These are phyloP conservation scores for Eutrigla gurnardus DNA, from an alignment of 2,797 vertebrate genomes.

Conservation along the genomic window DNA sequence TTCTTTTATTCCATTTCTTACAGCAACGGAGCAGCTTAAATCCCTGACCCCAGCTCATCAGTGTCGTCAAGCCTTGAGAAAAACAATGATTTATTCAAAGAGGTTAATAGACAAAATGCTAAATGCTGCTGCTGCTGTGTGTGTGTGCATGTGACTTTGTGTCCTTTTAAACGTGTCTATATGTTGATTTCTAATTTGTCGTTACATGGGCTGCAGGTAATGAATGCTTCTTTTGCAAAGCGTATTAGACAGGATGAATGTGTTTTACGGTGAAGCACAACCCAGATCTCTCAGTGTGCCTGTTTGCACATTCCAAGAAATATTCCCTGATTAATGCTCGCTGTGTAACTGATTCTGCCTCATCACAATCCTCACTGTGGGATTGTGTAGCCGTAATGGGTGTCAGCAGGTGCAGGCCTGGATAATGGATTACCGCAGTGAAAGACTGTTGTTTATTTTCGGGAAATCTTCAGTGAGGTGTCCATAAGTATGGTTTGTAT, in stretches of 20 bases:
- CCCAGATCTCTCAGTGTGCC: conserved; percentile 12
- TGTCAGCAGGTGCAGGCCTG: conserved; percentile 10
- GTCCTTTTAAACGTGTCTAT: conserved; percentile 9
- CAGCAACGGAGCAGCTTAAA: conserved; percentile 28
- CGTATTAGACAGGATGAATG: conserved; percentile 19
- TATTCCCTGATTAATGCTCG: conserved; percentile 37
- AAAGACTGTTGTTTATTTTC: conserved; percentile 17
- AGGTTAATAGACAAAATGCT: conserved; percentile 10
- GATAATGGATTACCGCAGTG: background rate
- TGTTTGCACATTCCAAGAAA: conserved; percentile 31
- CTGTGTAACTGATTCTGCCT: conserved; percentile 24
- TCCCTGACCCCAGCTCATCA: conserved; percentile 12
- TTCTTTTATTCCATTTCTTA: background rate
- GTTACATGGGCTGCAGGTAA: background rate
- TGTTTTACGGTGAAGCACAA: conserved; percentile 27
- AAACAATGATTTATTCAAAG: conserved; percentile 28
- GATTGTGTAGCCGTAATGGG: background rate
- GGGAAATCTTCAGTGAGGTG: background rate
- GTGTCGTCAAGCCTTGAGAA: conserved; percentile 32
- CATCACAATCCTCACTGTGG: background rate
- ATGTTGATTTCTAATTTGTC: conserved; percentile 39
- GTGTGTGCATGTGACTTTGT: background rate
- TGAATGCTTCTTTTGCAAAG: conserved; percentile 4
- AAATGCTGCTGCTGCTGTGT: background rate
- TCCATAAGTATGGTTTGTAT: conserved; percentile 4